Conservation (phyloP, 2,797 vertebrate species). For the Gambusia yucatana region DNA sequence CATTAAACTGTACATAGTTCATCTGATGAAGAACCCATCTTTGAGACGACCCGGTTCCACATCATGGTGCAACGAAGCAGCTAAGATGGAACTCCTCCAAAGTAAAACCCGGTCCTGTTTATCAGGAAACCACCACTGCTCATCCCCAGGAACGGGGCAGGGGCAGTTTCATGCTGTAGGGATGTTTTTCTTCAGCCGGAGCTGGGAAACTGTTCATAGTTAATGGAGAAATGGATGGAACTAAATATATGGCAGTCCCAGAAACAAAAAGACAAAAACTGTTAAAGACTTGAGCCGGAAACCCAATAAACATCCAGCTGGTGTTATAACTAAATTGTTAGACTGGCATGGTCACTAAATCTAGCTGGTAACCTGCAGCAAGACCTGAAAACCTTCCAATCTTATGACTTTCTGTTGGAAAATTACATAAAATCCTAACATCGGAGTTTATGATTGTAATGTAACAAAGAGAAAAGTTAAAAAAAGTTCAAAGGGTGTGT, state of each 20-base stretch:
- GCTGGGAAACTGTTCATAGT: background rate
- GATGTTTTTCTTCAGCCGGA: background rate
- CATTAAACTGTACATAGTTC: background rate
- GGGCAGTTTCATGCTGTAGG: background rate
- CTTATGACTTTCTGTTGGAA: background rate
- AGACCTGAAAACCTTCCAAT: too few relatives aligned
- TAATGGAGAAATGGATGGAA: background rate
- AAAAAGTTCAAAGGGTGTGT: background rate
- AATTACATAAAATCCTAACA: background rate
- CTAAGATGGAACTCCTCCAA: background rate
- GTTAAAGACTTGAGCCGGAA: background rate
- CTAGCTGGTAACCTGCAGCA: background rate
- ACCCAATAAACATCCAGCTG: background rate
- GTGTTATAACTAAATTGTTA: background rate
- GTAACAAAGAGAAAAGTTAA: background rate
- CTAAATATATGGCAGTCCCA: background rate
- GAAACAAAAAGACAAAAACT: background rate
- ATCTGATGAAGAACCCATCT: background rate
- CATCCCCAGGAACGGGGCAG: background rate
- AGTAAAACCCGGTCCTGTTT: background rate
- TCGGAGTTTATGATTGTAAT: background rate
- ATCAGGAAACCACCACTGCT: background rate
- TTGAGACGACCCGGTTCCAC: background rate
- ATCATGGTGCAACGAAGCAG: background rate
- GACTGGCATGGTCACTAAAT: background rate